These are phyloP conservation scores for Agrilus biguttatus DNA, from an alignment of 2,888 invertebrate species.

Conservation along the genomic window DNA sequence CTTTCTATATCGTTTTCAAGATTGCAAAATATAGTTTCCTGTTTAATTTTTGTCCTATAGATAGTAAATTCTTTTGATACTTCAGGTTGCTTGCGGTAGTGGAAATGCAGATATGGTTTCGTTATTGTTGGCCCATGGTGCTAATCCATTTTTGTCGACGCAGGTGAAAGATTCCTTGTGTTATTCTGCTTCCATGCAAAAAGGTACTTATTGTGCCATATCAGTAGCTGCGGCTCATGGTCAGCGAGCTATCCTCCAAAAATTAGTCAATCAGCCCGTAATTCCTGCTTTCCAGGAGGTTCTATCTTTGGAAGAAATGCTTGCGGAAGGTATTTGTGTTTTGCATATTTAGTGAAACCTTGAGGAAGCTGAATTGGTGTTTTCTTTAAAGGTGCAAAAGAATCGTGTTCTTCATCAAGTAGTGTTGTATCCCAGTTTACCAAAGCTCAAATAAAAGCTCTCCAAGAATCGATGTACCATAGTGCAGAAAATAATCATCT, in stretches of 20 bases:
- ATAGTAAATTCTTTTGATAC: neutral
- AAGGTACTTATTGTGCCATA: conserved; percentile 78
- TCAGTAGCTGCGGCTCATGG: conserved; percentile 85
- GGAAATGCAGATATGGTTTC: conserved; percentile 70
- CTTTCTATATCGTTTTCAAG: too few relatives aligned
- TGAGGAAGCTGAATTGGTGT: conserved; percentile 11
- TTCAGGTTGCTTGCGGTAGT: conserved; percentile 61
- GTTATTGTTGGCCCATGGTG: conserved; percentile 66
- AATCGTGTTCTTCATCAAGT: conserved; percentile 14
- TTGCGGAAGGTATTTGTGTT: conserved; percentile 59
- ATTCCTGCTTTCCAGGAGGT: conserved; percentile 54
- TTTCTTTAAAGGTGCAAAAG: conserved; percentile 14
- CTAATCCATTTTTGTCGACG: conserved; percentile 77
- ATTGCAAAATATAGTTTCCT: too few relatives aligned
- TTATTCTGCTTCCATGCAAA: conserved; percentile 73
- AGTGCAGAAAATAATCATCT: conserved; percentile 84
- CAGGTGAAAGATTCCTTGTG: conserved; percentile 70
- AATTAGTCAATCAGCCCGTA: conserved; percentile 59
- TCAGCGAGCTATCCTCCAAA: conserved; percentile 62
- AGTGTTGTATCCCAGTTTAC: conserved; percentile 41
- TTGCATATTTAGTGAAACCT: conserved; percentile 12
- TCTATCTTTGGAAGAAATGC: conserved; percentile 74
- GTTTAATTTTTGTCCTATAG: neutral
- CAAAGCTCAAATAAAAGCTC: conserved; percentile 68
- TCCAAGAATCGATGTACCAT: conserved; percentile 90